Percentiles rank a stretch among this genome's conserved stretches.
Evolutionary conservation across 2,113 vertebrate genomes (phyloP).

Genomic region (Oryzias celebensis): DNA sequence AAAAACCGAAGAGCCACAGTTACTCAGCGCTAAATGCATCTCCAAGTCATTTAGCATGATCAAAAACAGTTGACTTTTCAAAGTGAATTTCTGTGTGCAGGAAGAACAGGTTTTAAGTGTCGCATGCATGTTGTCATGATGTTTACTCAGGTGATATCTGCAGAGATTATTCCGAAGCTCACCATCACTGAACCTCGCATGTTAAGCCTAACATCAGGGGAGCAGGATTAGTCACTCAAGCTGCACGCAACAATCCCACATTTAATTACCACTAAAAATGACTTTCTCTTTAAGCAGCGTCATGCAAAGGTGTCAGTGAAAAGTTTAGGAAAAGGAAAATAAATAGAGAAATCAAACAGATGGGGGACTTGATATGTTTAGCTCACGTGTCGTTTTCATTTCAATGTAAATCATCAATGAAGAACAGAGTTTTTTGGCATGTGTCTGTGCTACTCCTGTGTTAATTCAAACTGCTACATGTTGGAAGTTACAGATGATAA

Average conservation of each 20-base stretch:
- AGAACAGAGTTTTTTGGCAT: no score
- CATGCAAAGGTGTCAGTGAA: slow-evolving; percentile 20
- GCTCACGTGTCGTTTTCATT: background rate
- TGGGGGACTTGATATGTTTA: no score
- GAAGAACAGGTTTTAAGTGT: slow-evolving; percentile 2
- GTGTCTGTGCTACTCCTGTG: no score
- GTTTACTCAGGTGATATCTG: background rate
- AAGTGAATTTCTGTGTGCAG: slow-evolving; percentile 15
- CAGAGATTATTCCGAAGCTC: slow-evolving; percentile 26
- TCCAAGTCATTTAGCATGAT: slow-evolving; percentile 28
- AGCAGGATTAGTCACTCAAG: slow-evolving; percentile 53
- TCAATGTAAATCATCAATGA: background rate
- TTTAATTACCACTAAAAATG: slow-evolving; percentile 61
- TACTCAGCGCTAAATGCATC: slow-evolving; percentile 29
- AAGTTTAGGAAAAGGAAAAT: slow-evolving; percentile 23
- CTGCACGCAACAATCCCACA: slow-evolving; percentile 47
- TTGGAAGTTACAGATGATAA: background rate
- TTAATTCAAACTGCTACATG: background rate
- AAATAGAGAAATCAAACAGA: slow-evolving; percentile 15
- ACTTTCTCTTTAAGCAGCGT: slow-evolving; percentile 37
- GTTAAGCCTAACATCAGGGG: slow-evolving; percentile 44
- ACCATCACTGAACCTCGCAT: slow-evolving; percentile 20
- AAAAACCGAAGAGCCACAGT: slow-evolving; percentile 31
- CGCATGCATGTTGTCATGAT: background rate
- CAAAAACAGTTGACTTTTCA: slow-evolving; percentile 23